Conservation (phyloP, 2,888 invertebrate species). For the Dichetophora obliterata region DNA sequence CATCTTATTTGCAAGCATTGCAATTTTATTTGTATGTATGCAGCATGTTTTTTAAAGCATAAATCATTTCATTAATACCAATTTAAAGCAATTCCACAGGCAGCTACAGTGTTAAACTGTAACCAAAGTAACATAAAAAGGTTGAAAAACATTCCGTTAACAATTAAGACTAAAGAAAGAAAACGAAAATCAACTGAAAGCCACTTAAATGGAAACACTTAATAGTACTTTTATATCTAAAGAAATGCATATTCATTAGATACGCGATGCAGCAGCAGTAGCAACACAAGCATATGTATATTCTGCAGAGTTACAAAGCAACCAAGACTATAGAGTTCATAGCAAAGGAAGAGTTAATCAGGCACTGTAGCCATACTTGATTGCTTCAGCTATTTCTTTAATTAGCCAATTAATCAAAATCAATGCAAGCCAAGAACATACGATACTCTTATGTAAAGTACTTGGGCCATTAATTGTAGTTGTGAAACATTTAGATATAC, state of each 20-base stretch:
- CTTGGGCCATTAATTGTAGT: too few species aligned
- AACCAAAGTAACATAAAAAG: neutral
- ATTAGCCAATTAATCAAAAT: conserved; percentile 31
- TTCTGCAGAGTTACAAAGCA: neutral
- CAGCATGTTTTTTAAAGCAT: neutral
- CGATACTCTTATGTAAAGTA: too few species aligned
- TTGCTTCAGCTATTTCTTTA: neutral
- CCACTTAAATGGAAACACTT: conserved; percentile 22
- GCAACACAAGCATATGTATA: neutral
- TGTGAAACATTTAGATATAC: too few species aligned
- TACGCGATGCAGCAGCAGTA: neutral
- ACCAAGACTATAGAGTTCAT: neutral
- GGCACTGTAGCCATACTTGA: neutral
- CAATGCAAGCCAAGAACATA: neutral
- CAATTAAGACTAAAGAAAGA: neutral
- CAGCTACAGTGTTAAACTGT: neutral
- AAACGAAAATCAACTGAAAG: neutral
- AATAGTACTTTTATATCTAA: neutral
- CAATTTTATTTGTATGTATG: neutral
- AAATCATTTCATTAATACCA: conserved; percentile 15
- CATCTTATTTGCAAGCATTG: neutral
- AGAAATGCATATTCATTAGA: conserved; percentile 28
- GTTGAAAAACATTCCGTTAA: neutral
- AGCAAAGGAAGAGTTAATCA: too few species aligned
- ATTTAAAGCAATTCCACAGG: neutral